These are phyloP conservation scores for Pristionchus exspectatus DNA, from an alignment of 2,888 invertebrate species.

Conservation along the genomic window DNA sequence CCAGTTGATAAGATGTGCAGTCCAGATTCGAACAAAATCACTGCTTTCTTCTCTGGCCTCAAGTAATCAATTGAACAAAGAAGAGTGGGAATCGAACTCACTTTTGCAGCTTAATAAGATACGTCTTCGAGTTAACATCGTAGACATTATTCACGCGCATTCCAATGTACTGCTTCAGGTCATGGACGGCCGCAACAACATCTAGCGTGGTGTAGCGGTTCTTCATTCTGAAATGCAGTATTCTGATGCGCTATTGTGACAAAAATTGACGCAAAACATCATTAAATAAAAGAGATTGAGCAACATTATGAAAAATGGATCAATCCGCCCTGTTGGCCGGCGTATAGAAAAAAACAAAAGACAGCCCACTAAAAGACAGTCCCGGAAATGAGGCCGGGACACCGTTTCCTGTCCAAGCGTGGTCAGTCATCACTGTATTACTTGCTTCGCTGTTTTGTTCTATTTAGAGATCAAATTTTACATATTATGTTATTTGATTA, in stretches of 20 bases:
- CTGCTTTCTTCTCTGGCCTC: slow-evolving; percentile 90
- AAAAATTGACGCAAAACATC: background rate
- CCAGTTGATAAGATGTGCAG: slow-evolving; percentile 93
- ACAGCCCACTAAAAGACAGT: too few relatives aligned
- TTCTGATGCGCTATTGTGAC: background rate
- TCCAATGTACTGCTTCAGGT: slow-evolving; percentile 82
- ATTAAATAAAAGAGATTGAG: background rate
- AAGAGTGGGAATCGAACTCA: slow-evolving; percentile 71
- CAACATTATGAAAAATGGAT: background rate
- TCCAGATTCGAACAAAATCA: slow-evolving; percentile 94
- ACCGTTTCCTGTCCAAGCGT: background rate
- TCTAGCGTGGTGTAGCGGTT: slow-evolving; percentile 93
- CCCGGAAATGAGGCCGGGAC: too few relatives aligned
- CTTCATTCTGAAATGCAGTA: slow-evolving; percentile 85
- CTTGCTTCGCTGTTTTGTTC: background rate
- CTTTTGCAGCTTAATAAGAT: slow-evolving; percentile 87
- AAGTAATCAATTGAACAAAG: slow-evolving; percentile 40
- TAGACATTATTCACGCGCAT: slow-evolving; percentile 88
- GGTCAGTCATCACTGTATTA: background rate
- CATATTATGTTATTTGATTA: background rate
- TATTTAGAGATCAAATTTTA: background rate
- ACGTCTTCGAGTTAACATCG: slow-evolving; percentile 96
- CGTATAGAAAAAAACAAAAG: too few relatives aligned
- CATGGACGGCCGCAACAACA: slow-evolving; percentile 90
- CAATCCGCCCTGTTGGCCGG: too few relatives aligned